Evolutionary conservation across 2,113 vertebrate genomes (phyloP), one percentile per base, ranked within the genome.

Genomic region (Leucoraja erinaceus): DNA sequence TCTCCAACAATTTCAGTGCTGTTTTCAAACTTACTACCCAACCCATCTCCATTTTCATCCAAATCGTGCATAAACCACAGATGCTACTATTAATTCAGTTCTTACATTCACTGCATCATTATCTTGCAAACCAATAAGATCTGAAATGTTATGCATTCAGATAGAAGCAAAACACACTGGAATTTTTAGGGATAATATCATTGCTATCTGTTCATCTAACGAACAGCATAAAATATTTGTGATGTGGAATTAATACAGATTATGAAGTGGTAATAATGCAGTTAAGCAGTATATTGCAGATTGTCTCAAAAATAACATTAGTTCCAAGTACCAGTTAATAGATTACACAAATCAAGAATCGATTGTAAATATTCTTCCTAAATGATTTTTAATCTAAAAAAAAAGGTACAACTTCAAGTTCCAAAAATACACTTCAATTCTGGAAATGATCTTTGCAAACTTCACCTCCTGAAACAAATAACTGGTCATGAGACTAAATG

Each of bases 161-260:
- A 90, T 90, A 31, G n/a, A 68, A 91, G 90, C 54, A 22, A 91
- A 91, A 91, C 63, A 91, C 31, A 33, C 33, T 47, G 25, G 90
- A 33, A 91, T 74, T 91, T 91, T 91, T 91, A 54, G 54, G 68
- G 66, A 70, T 91, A 33, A 91, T 91, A 72, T 91, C 68, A 72
- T 22, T 91, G 90, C 90, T 91, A 54, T 74, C 68, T 90, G 86
- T 61, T 90, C 38, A 61, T 61, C 86, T 68, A 66, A 31, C 61
- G 16, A 91, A 18, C 16, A 72, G 31, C 33, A 54, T 54, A 72
- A 72, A 20, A 91, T 72, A n/a, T 91, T 4, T 47, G 33, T 84
- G 47, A 72, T 74, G 38, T 72, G 16, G 66, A 72, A 72, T 38
- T 12, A 31, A 28, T 88, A 18, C 3, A 54, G 10, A 68, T 59